phyloP scores from a whole-genome alignment of 2,888 invertebrate genomes.

The Galerucella calmariensis region DNA sequence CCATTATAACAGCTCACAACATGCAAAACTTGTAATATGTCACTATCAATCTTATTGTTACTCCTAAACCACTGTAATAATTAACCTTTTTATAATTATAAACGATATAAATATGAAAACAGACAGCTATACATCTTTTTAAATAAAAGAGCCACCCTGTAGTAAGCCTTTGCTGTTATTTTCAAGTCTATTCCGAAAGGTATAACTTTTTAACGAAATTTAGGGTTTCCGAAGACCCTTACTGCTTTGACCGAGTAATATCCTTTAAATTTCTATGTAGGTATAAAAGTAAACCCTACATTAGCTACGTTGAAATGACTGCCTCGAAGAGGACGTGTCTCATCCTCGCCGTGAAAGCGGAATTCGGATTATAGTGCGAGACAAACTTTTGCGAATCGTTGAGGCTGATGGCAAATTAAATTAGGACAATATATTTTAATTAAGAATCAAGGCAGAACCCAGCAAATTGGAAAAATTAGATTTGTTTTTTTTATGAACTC shows the following conservation, averaged over 20 bases:
- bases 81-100: too few species aligned
- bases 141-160: background rate
- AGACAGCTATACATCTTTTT: background rate
- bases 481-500: too few species aligned
- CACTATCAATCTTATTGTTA: too few species aligned
- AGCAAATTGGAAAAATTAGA: too few species aligned
- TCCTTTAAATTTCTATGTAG: background rate
- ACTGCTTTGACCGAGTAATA: background rate
- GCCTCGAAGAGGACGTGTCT: slow-evolving; percentile 1
- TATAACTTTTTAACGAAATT: background rate
- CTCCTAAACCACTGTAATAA: too few species aligned
- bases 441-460: too few species aligned
- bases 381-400: background rate
- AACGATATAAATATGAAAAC: background rate
- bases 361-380: background rate
- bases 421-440: too few species aligned
- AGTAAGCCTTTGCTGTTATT: background rate
- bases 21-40: too few species aligned
- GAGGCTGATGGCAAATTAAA: too few species aligned
- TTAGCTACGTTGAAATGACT: slow-evolving; percentile 2
- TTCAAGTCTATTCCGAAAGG: background rate
- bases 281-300: slow-evolving; percentile 4
- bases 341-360: background rate
- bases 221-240: background rate
- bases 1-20: too few species aligned